These are phyloP conservation scores for Anticlea derivata DNA, from an alignment of 2,888 invertebrate genomes.

Conservation along the genomic window DNA sequence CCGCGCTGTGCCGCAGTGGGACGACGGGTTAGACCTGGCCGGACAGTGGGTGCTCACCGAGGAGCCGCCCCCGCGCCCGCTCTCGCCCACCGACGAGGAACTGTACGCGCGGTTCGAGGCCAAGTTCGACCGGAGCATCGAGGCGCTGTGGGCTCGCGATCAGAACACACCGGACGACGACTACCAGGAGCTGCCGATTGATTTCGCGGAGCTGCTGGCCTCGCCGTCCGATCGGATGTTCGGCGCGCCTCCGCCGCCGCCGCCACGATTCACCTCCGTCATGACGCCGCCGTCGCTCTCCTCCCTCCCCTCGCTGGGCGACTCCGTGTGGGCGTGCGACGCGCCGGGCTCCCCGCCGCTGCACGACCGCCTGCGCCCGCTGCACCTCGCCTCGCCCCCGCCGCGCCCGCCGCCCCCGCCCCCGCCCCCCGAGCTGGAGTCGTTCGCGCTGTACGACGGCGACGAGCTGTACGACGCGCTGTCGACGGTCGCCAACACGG, in stretches of 20 bases:
- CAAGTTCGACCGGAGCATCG: conserved; percentile 87
- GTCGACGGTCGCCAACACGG: conserved; percentile 62
- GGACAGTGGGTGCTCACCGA: conserved; percentile 65
- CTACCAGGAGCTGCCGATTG: conserved; percentile 85
- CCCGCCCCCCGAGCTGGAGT: conserved; percentile 52
- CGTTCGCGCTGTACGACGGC: conserved; percentile 66
- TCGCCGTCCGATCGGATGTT: conserved; percentile 82
- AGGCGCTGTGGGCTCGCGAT: conserved; percentile 86
- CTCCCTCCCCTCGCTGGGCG: conserved; percentile 43
- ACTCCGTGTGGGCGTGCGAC: conserved; percentile 49
- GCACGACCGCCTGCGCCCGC: conserved; percentile 59
- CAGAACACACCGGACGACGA: conserved; percentile 80
- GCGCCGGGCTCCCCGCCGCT: conserved; percentile 52
- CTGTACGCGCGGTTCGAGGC: conserved; percentile 85
- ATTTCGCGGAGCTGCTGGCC: conserved; percentile 83
- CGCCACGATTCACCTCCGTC: conserved; percentile 46
- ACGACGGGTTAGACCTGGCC: conserved; percentile 61
- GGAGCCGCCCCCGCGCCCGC: conserved; percentile 56
- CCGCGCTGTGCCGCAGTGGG: conserved; percentile 68
- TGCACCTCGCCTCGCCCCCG: conserved; percentile 51
- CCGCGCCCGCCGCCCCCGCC: conserved; percentile 47
- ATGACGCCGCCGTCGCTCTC: conserved; percentile 47
- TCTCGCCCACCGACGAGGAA: conserved; percentile 74
- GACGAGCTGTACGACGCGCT: conserved; percentile 71
- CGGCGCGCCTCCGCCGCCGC: conserved; percentile 68